A percentile compares a stretch with the other conserved stretches of the same genome.
Evolutionary conservation across 2,888 invertebrate genomes (phyloP).

Genomic region (Ceraclea dissimilis): DNA sequence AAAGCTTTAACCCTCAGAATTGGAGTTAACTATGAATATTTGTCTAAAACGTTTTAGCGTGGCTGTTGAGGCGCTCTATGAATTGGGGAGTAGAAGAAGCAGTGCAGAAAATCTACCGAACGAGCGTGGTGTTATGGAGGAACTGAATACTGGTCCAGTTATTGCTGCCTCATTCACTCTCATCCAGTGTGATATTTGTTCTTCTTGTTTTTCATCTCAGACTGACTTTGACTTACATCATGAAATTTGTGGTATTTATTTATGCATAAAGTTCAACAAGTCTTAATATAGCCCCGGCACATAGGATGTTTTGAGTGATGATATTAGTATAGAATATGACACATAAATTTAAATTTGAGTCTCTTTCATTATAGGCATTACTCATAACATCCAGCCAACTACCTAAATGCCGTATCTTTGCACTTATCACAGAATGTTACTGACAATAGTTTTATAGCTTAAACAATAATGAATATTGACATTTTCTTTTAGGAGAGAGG

Average conservation of each 20-base stretch:
- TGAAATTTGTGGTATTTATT: constrained; percentile 26
- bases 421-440: neutral
- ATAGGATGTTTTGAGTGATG: too few species aligned
- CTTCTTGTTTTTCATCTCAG: constrained; percentile 28
- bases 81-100: constrained; percentile 35
- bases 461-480: neutral
- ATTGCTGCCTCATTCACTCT: constrained; percentile 14
- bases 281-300: too few species aligned
- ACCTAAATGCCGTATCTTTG: too few species aligned
- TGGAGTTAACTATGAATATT: too few species aligned
- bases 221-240: constrained; percentile 31
- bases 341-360: too few species aligned
- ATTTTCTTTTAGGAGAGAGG: neutral
- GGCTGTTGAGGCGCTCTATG: constrained; percentile 42
- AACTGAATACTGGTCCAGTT: constrained; percentile 3
- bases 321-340: too few species aligned
- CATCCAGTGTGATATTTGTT: constrained; percentile 29
- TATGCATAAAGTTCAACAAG: too few species aligned
- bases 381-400: too few species aligned
- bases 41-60: constrained; percentile 28
- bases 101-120: too few species aligned
- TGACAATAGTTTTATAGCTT: neutral
- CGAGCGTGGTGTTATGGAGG: too few species aligned
- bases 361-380: too few species aligned
- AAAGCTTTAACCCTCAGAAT: too few species aligned